Percentiles rank a stretch among this genome's conserved stretches.
These are phyloP conservation scores for Ammospiza maritima DNA, from an alignment of 2,797 vertebrate species.

Conservation along the genomic window DNA sequence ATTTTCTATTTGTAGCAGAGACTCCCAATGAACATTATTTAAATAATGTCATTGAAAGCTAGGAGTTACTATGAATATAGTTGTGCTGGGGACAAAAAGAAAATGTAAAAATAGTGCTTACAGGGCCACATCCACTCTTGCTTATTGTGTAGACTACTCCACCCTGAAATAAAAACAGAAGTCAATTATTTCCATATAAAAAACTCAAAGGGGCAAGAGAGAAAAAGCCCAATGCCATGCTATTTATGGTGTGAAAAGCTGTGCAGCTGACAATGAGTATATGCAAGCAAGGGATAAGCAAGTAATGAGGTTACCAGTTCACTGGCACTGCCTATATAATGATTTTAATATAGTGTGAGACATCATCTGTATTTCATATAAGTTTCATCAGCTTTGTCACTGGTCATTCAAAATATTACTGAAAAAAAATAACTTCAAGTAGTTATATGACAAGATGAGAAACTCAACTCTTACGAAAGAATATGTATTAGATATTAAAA, in stretches of 20 bases:
- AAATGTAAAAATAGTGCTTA: slow-evolving; percentile 32
- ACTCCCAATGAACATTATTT: background rate
- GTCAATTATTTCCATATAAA: background rate
- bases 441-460: background rate
- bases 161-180: slow-evolving; percentile 43
- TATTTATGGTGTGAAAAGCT: background rate
- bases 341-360: background rate
- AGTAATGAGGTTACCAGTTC: background rate
- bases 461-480: background rate
- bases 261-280: background rate
- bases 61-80: background rate
- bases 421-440: background rate
- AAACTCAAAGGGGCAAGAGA: background rate
- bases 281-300: background rate
- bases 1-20: background rate
- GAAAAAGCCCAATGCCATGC: background rate
- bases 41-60: background rate
- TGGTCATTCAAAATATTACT: background rate
- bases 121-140: slow-evolving; percentile 55
- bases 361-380: background rate
- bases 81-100: background rate
- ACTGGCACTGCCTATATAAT: background rate
- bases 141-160: slow-evolving; percentile 59
- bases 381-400: background rate
- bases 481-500: background rate